Base-by-base conservation (phyloP, 2,113 vertebrate species). In the Rhynchomys soricoides region DNA sequence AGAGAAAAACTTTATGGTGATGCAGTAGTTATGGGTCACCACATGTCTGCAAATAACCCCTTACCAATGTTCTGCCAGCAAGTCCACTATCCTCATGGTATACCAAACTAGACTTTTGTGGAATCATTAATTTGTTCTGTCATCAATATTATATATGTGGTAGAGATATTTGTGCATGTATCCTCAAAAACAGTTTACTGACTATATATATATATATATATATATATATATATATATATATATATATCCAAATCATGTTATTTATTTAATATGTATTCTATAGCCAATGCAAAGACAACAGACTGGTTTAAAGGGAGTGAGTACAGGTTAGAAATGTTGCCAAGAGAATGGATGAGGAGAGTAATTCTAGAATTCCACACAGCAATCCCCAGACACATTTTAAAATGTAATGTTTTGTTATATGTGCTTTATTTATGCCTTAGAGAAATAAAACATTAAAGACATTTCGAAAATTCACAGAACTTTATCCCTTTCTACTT, bases 361-460 rank as follows among this genome's bases (percentile, higher is more conserved):
- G 21, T 15, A 86, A 5, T 16, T 19, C 10, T 50, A 85, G 57
- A 95, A 87, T 31, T 59, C 70, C 37, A 95, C 81, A 21, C 37
- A 34, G 6, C 37, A 78, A 74, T 73, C 52, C 59, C 52, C 86
- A 62, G 79, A 68, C 82, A 93, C 31, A 40, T 96, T 86, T 43
- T 73, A 92, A 97, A 96, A 95, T 74, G 71, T 31, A 43, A 81
- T 34, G 70, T 16, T 89, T 73, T 79, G 48, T 50, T 40, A 62
- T 71, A n/a, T 89, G 45, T 96, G 34, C 19, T 92, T 94, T 59
- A 90, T 45, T 70, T 71, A 86, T 50, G 95, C 31, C 74, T 94
- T 75, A 90, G 43, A 57, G 62, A 92, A 95, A 93, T 74, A 92
- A 95, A 93, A 92, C 78, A 92, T 55, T 92, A 90, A 6, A 34